These are phyloP conservation scores for Lycia hirtaria DNA, from an alignment of 2,888 invertebrate species.

Conservation along the genomic window DNA sequence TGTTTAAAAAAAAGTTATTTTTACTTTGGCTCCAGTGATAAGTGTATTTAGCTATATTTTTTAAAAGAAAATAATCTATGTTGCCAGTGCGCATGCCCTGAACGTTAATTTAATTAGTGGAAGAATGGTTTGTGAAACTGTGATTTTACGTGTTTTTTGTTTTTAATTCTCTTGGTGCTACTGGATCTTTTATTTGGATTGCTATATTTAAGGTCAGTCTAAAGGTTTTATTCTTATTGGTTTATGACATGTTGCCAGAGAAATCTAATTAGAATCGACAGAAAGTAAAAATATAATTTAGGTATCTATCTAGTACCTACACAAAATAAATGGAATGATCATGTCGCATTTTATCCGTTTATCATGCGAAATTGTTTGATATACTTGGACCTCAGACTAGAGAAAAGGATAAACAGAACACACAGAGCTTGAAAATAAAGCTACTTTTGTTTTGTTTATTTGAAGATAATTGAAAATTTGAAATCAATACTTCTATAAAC, in stretches of 20 bases:
- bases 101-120: slow-evolving; percentile 80
- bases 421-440: too few relatives aligned
- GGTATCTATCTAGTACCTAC: neutral
- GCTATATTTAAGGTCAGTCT: slow-evolving; percentile 54
- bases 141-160: slow-evolving; percentile 71
- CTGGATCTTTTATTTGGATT: slow-evolving; percentile 58
- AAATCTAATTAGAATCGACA: slow-evolving; percentile 25
- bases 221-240: slow-evolving; percentile 1
- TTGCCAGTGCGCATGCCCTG: slow-evolving; percentile 73
- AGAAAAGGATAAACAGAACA: too few relatives aligned
- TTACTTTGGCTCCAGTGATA: neutral
- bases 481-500: too few relatives aligned
- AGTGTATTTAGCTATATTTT: neutral
- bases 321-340: neutral
- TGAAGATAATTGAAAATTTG: too few relatives aligned
- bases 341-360: too few relatives aligned
- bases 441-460: too few relatives aligned
- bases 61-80: slow-evolving; percentile 47
- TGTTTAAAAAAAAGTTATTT: neutral
- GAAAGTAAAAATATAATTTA: neutral
- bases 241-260: slow-evolving; percentile 9
- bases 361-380: too few relatives aligned
- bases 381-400: too few relatives aligned
- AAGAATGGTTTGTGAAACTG: slow-evolving; percentile 63
- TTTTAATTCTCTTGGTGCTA: slow-evolving; percentile 47